Conservation (phyloP, 2,113 vertebrate genomes). For the Oryzias javanicus region DNA sequence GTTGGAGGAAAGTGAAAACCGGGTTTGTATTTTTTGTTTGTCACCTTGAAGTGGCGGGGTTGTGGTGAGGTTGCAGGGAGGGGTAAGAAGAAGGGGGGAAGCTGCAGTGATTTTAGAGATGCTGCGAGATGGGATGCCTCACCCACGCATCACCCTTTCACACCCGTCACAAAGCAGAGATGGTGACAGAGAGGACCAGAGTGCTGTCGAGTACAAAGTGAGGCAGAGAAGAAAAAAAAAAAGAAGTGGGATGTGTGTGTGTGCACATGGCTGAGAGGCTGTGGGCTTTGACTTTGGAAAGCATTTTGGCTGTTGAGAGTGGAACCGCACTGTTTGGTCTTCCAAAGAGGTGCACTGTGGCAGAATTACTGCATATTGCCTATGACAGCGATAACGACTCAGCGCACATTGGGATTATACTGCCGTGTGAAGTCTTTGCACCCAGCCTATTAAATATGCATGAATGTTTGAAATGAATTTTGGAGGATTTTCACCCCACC, state of each 20-base stretch:
- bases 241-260: constrained; percentile 2
- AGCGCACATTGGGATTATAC: constrained; percentile 61
- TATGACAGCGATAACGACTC: constrained; percentile 61
- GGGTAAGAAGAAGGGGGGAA: neutral
- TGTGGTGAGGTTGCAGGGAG: constrained; percentile 21
- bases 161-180: constrained; percentile 26
- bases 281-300: constrained; percentile 41
- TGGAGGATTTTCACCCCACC: constrained; percentile 43
- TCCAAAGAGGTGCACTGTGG: constrained; percentile 46
- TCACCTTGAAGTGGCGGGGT: constrained; percentile 9
- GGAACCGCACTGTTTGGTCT: constrained; percentile 42
- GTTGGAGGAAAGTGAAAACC: neutral
- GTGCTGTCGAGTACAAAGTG: constrained; percentile 29
- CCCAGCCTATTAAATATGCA: constrained; percentile 69
- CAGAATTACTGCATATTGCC: constrained; percentile 58
- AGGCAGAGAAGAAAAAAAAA: constrained; percentile 12
- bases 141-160: constrained; percentile 28
- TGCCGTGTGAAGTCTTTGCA: constrained; percentile 61
- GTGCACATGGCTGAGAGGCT: constrained; percentile 1
- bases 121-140: constrained; percentile 8
- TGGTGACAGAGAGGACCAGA: constrained; percentile 10
- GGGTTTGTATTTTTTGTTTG: constrained; percentile 4
- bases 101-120: constrained; percentile 12
- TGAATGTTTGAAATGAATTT: constrained; percentile 75
- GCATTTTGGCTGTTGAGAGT: constrained; percentile 37